These are phyloP conservation scores for Drosophila tropicalis DNA, from an alignment of 1,140 invertebrate genomes.

Conservation along the genomic window DNA sequence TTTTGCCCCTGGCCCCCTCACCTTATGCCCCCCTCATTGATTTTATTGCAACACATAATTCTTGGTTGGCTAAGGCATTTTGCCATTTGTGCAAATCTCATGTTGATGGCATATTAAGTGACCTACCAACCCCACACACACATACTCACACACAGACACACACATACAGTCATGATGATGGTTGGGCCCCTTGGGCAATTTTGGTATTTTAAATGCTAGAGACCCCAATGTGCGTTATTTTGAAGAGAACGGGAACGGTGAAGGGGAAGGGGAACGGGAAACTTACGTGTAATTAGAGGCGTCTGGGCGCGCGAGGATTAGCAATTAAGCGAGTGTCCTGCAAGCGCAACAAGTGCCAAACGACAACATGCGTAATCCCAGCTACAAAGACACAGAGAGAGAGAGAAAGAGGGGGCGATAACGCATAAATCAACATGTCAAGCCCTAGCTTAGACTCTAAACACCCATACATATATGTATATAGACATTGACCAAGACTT, in stretches of 20 bases:
- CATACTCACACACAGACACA: too few relatives aligned
- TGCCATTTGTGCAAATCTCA: conserved; percentile 79
- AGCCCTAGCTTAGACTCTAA: conserved; percentile 68
- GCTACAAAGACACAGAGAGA: background rate
- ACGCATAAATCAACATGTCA: conserved; percentile 81
- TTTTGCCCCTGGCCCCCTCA: background rate
- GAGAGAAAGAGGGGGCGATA: conserved; percentile 28
- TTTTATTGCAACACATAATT: conserved; percentile 81
- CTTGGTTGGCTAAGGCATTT: conserved; percentile 37
- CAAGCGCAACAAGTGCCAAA: conserved; percentile 67
- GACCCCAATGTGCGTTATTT: conserved; percentile 39
- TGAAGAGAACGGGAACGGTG: background rate
- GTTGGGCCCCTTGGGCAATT: conserved; percentile 39
- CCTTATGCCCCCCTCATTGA: conserved; percentile 43
- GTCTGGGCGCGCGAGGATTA: conserved; percentile 72
- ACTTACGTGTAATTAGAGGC: conserved; percentile 77
- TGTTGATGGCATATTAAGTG: conserved; percentile 81
- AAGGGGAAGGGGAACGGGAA: background rate
- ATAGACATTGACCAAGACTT: conserved; percentile 35
- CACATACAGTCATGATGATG: background rate
- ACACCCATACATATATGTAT: conserved; percentile 9
- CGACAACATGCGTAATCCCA: conserved; percentile 56
- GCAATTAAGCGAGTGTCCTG: conserved; percentile 77
- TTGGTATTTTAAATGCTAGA: conserved; percentile 63
- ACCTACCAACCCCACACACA: conserved; percentile 26